Evolutionary conservation across 2,113 vertebrate species (phyloP), one percentile per base, ranked within the genome.

Genomic region (Entelurus aequoreus): DNA sequence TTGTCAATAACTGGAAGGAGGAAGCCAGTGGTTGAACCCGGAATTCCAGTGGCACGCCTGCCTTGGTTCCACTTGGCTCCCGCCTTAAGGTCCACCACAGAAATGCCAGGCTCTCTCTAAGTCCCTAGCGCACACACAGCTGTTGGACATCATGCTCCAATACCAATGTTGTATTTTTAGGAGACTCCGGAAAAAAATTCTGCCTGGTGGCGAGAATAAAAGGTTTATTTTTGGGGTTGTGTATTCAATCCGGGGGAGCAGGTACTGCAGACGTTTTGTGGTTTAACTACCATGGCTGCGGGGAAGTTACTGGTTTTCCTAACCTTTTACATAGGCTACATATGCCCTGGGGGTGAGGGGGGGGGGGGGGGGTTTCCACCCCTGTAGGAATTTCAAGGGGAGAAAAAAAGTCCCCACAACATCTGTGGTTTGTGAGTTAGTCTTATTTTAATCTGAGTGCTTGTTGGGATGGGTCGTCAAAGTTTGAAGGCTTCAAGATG

Each of bases 81-180:
- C 14, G 75, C 79, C 74, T 76, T 73, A 57, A 54, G 74, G 73
- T 63, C 62, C 21, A 60, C 87, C 83, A 74, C 85, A 88, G 84
- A 85, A 76, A 82, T 86, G 84, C 84, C 86, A 79, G 72, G 60
- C 61, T 67, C 70, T 60, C 71, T 54, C 51, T 67, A 63, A 63
- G 68, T 49, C 66, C 56, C 61, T 42, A 28, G 4, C 60, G 1
- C 65, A 68, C 12, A 38, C 65, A 75, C 78, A 78, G 77, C 80
- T 84, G 76, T 75, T 74, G 75, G 72, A 76, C 74, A 72, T 78
- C 75, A 73, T 77, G 75, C 72, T 76, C 74, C 80, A 54, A 8
- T 57, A 77, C 63, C 71, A 75, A 76, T 71, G 84, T 81, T 83
- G 63, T 90, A 89, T 89, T 89, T 90, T 90, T 90, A 87, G 84